Conservation (phyloP, 1,140 invertebrate species). For the Steinernema feltiae region DNA sequence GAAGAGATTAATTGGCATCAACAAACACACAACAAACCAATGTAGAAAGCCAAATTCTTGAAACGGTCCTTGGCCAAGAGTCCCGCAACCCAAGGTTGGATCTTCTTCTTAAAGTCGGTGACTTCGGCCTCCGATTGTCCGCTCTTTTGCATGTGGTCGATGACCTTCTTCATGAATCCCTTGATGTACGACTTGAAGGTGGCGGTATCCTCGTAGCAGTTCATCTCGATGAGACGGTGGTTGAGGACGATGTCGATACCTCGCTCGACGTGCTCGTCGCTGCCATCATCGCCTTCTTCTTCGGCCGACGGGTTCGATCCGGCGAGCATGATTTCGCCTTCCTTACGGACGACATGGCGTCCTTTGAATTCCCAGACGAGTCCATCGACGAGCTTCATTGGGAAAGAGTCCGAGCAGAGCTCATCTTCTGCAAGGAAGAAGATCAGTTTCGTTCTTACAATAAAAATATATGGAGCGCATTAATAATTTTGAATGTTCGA, state of each 20-base stretch:
- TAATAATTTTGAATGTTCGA: background rate
- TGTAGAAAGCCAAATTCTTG: constrained; percentile 88
- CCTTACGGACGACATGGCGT: constrained; percentile 70
- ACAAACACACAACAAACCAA: constrained; percentile 62
- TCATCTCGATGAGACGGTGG: constrained; percentile 79
- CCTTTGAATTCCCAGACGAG: constrained; percentile 88
- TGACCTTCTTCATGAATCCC: constrained; percentile 80
- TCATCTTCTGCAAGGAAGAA: constrained; percentile 68
- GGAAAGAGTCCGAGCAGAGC: constrained; percentile 95
- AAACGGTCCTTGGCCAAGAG: constrained; percentile 62
- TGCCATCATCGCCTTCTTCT: constrained; percentile 70
- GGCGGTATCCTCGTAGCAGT: constrained; percentile 62
- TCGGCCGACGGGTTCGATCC: constrained; percentile 83
- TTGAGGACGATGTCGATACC: constrained; percentile 89
- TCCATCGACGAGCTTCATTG: constrained; percentile 83
- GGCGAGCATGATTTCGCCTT: constrained; percentile 73
- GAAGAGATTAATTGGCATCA: constrained; percentile 34
- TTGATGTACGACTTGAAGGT: constrained; percentile 85
- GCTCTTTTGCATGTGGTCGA: constrained; percentile 65
- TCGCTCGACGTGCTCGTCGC: constrained; percentile 65
- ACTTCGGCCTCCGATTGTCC: constrained; percentile 82
- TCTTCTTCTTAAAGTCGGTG: constrained; percentile 89
- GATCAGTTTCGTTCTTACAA: background rate
- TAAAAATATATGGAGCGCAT: background rate
- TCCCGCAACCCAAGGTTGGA: constrained; percentile 67